phyloP scores from a whole-genome alignment of 2,113 vertebrate genomes.

The Pomatorhinus ruficollis region DNA sequence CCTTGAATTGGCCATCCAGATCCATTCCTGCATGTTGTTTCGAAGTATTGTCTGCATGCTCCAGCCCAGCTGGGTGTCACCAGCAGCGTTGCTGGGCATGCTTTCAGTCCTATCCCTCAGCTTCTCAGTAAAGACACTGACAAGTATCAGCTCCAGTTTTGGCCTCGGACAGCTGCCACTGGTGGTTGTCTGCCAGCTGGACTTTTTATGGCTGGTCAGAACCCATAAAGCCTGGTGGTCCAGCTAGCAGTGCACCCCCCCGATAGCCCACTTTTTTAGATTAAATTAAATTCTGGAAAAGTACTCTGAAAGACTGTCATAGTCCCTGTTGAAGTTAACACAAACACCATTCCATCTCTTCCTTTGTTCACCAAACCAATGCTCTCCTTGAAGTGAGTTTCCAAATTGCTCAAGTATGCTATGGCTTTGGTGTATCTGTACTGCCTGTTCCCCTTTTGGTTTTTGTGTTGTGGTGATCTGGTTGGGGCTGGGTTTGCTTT shows the following conservation, averaged over 20 bases:
- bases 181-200: not conserved
- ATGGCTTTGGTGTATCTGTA: not conserved
- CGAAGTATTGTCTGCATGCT: not conserved
- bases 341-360: not conserved
- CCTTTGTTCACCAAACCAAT: not conserved
- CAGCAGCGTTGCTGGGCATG: not conserved
- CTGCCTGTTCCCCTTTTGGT: not conserved
- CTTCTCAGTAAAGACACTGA: not conserved
- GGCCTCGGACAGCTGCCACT: not conserved
- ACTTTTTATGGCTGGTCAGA: not conserved
- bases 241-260: not conserved
- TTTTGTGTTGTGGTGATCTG: not conserved
- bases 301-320: not conserved
- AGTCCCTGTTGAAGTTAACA: not conserved
- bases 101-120: not conserved
- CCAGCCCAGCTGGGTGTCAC: not conserved
- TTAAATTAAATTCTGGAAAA: not conserved
- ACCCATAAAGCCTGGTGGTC: not conserved
- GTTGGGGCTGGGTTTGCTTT: not conserved
- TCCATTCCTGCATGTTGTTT: not conserved
- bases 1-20: not conserved
- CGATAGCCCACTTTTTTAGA: not conserved
- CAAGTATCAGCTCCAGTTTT: not conserved
- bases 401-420: not conserved
- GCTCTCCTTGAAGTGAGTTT: not conserved